These are phyloP conservation scores for Acromyrmex charruanus DNA, from an alignment of 1,140 invertebrate species.

Conservation along the genomic window DNA sequence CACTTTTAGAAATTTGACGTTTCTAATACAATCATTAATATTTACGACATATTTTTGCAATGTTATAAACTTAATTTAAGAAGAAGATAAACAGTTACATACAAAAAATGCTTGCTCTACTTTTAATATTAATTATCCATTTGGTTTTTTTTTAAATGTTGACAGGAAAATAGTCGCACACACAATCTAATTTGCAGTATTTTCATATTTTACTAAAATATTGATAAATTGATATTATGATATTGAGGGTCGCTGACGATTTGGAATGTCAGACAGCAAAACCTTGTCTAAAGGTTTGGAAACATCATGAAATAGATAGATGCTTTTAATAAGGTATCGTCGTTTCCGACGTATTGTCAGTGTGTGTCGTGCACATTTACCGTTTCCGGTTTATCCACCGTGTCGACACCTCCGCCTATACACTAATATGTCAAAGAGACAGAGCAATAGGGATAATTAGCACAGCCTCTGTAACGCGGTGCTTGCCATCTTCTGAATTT, in stretches of 20 bases:
- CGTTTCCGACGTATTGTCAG: slow-evolving; percentile 62
- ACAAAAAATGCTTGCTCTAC: neutral
- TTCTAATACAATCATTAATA: neutral
- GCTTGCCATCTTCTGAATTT: slow-evolving; percentile 26
- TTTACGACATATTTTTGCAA: neutral
- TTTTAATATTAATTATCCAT: neutral
- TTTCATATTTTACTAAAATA: neutral
- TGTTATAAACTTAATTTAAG: neutral
- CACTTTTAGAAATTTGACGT: neutral
- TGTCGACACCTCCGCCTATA: slow-evolving; percentile 60
- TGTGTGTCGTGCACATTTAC: slow-evolving; percentile 49
- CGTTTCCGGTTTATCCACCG: slow-evolving; percentile 78
- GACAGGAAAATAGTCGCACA: neutral
- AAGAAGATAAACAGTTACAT: neutral
- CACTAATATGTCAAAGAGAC: slow-evolving; percentile 73
- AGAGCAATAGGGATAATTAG: slow-evolving; percentile 68
- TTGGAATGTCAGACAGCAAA: slow-evolving; percentile 49
- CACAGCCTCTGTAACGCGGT: slow-evolving; percentile 49
- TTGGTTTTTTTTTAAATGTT: neutral
- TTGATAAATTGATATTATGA: neutral
- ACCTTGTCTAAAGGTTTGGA: slow-evolving; percentile 77
- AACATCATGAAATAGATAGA: slow-evolving; percentile 73
- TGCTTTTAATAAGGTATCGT: slow-evolving; percentile 53
- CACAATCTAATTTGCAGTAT: neutral
- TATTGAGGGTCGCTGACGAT: slow-evolving; percentile 68